Conservation (phyloP, 2,113 vertebrate genomes). For the Clarias gariepinus region DNA sequence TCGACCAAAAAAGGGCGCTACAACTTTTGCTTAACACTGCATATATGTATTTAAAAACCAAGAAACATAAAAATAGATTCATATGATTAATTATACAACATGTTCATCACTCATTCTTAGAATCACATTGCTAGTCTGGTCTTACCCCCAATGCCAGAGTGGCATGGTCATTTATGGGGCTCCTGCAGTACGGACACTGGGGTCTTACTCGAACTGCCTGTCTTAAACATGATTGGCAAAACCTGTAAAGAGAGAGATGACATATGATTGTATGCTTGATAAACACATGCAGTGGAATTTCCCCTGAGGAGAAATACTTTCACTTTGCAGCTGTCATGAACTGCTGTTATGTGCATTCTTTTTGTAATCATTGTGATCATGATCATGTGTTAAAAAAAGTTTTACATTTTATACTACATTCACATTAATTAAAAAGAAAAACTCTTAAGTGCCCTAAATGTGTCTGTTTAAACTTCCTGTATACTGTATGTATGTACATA, state of each 20-base stretch:
- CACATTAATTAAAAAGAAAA: background rate
- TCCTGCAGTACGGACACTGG: conserved; percentile 76
- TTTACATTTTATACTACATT: background rate
- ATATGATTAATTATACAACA: background rate
- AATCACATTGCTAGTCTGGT: background rate
- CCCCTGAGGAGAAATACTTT: conserved; percentile 33
- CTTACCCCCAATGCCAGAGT: conserved; percentile 70
- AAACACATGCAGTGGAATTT: conserved; percentile 20
- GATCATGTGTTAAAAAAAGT: background rate
- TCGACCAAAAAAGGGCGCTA: no score
- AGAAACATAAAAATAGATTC: background rate
- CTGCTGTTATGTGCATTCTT: background rate
- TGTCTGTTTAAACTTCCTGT: background rate
- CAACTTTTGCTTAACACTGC: no score
- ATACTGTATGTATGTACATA: background rate
- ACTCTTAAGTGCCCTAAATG: background rate
- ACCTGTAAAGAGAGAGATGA: conserved; percentile 31
- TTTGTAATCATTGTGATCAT: no score
- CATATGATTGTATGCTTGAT: no score
- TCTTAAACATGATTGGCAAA: conserved; percentile 46
- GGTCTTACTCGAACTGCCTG: background rate
- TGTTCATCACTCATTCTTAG: background rate
- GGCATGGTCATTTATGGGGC: conserved; percentile 72
- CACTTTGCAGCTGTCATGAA: conserved; percentile 15
- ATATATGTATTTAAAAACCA: background rate